Evolutionary conservation across 2,888 invertebrate species (phyloP).

Genomic region (Leucophora obtusa): DNA sequence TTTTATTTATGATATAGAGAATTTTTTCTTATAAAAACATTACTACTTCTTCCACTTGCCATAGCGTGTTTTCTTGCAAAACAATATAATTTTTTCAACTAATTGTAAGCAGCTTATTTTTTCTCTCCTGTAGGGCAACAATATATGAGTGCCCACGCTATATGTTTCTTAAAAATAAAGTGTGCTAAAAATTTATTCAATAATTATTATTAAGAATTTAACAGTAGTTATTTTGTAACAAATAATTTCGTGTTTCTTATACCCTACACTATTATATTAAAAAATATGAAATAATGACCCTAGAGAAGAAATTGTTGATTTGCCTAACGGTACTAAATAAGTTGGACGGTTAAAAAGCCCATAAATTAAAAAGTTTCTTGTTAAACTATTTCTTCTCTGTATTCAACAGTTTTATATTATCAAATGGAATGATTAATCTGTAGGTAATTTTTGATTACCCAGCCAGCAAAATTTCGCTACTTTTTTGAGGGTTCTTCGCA

Average conservation of each 20-base stretch:
- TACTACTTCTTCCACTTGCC: conserved; percentile 10
- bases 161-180: neutral
- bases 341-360: too few relatives aligned
- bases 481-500: too few relatives aligned
- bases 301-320: too few relatives aligned
- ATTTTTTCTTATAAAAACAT: neutral
- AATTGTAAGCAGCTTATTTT: neutral
- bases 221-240: conserved; percentile 15
- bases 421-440: too few relatives aligned
- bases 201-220: conserved; percentile 30
- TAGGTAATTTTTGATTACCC: too few relatives aligned
- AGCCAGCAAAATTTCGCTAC: too few relatives aligned
- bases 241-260: neutral
- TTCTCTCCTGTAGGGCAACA: neutral
- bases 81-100: conserved; percentile 4
- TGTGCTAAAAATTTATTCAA: neutral
- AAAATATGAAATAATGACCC: too few relatives aligned
- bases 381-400: too few relatives aligned
- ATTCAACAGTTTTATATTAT: too few relatives aligned
- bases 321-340: too few relatives aligned
- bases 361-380: too few relatives aligned
- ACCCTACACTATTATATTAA: too few relatives aligned
- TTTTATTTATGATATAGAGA: neutral
- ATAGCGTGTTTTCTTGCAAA: conserved; percentile 30
- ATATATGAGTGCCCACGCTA: conserved; percentile 10